These are phyloP conservation scores for Suillia variegata DNA, from an alignment of 2,888 invertebrate genomes.

Conservation along the genomic window DNA sequence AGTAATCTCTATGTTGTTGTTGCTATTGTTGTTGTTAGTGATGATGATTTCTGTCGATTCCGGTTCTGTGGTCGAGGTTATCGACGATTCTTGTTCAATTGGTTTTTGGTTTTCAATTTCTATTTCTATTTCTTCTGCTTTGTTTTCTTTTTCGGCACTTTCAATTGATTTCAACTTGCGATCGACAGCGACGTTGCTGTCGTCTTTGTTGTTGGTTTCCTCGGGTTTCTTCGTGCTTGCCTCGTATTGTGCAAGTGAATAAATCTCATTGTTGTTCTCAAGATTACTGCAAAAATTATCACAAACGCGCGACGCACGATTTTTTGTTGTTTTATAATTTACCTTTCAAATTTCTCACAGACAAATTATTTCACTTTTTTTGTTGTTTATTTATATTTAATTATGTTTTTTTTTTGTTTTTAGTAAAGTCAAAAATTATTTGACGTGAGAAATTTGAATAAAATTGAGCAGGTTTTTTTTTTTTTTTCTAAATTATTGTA, in stretches of 20 bases:
- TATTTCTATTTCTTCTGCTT: no score
- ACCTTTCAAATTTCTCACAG: conserved; percentile 18
- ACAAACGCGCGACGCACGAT: conserved; percentile 34
- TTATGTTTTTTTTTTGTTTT: no score
- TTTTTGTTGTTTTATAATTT: conserved; percentile 19
- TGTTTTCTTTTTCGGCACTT: no score
- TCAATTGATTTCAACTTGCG: conserved; percentile 23
- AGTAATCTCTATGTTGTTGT: conserved; percentile 24
- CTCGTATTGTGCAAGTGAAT: conserved; percentile 61
- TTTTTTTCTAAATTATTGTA: conserved; percentile 24
- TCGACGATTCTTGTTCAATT: conserved; percentile 13
- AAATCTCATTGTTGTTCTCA: conserved; percentile 62
- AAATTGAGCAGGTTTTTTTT: conserved; percentile 11
- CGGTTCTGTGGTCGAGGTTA: conserved; percentile 28
- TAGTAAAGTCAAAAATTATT: conserved; percentile 14
- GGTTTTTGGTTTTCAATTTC: conserved; percentile 9
- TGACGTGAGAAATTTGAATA: conserved; percentile 9
- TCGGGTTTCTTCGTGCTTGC: conserved; percentile 50
- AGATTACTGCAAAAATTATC: conserved; percentile 60
- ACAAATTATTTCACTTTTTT: conserved; percentile 7
- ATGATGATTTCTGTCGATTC: conserved; percentile 21
- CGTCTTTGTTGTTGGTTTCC: conserved; percentile 32
- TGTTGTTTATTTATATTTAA: conserved; percentile 12
- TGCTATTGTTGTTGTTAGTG: conserved; percentile 29
- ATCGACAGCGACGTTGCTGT: conserved; percentile 13